Percentiles rank a stretch among this genome's conserved stretches.
Conservation (phyloP, 2,797 vertebrate genomes). For the Enteromius paludinosus region DNA sequence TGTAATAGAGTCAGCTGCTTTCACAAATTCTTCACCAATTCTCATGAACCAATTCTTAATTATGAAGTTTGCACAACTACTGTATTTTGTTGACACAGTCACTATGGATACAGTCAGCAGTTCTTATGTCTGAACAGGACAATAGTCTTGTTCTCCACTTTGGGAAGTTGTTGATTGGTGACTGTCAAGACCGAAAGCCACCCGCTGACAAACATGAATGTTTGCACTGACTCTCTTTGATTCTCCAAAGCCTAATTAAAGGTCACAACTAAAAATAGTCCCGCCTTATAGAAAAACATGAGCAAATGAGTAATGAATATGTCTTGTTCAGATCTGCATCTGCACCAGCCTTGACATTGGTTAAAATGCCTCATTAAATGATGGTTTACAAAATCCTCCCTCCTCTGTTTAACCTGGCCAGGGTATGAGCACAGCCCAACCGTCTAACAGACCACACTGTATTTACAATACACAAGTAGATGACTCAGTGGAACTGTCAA, state of each 20-base stretch:
- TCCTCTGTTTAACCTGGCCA: constrained; percentile 37
- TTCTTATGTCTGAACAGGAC: neutral
- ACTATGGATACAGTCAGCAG: neutral
- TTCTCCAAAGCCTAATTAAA: constrained; percentile 8
- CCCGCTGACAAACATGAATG: neutral
- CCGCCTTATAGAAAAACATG: neutral
- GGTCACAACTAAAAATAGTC: neutral
- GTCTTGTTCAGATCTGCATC: neutral
- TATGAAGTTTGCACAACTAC: neutral
- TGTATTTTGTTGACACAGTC: neutral
- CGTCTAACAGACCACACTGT: constrained; percentile 31
- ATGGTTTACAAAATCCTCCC: constrained; percentile 13
- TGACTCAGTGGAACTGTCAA: constrained; percentile 57
- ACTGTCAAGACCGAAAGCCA: neutral
- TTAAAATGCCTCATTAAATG: constrained; percentile 14
- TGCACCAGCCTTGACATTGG: neutral
- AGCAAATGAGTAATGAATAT: neutral
- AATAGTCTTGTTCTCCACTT: neutral
- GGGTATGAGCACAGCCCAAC: constrained; percentile 10
- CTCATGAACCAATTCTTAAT: too few species aligned
- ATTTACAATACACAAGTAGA: constrained; percentile 26
- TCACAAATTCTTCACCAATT: neutral
- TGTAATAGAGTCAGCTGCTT: neutral
- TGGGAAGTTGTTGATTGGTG: neutral
- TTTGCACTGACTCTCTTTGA: neutral